These are phyloP conservation scores for Sturnus vulgaris DNA, from an alignment of 2,113 vertebrate genomes.

Conservation along the genomic window DNA sequence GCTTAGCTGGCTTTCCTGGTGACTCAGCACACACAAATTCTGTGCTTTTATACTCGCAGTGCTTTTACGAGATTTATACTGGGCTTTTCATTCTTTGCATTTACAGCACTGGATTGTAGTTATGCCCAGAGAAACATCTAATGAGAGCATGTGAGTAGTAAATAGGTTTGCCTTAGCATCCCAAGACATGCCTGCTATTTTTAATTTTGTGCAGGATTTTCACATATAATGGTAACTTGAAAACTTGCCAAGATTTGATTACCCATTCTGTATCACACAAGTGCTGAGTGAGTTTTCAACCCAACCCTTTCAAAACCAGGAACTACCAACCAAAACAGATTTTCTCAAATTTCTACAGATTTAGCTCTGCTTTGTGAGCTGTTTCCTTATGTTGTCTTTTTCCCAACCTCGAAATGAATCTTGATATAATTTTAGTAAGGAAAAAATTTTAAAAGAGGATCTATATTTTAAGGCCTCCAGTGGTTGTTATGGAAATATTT, in stretches of 20 bases:
- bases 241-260: not conserved
- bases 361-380: not conserved
- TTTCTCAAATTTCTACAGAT: not conserved
- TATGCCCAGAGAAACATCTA: accelerated
- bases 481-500: too few species aligned
- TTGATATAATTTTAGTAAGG: too few species aligned
- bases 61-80: not conserved
- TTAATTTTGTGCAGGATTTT: not conserved
- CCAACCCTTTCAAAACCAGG: not conserved
- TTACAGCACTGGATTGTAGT: not conserved
- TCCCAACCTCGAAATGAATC: too few species aligned
- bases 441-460: too few species aligned
- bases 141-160: accelerated
- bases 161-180: not conserved
- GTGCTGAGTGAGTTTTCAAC: not conserved
- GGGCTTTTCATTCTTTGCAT: not conserved
- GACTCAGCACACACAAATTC: too few species aligned
- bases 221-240: too few species aligned
- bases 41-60: too few species aligned
- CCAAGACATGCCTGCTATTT: not conserved
- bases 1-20: too few species aligned
- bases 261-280: not conserved
- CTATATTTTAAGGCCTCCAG: too few species aligned
- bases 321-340: not conserved
- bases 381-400: not conserved